Conservation (phyloP, 2,113 vertebrate species). For the Mionectes macconnelli region DNA sequence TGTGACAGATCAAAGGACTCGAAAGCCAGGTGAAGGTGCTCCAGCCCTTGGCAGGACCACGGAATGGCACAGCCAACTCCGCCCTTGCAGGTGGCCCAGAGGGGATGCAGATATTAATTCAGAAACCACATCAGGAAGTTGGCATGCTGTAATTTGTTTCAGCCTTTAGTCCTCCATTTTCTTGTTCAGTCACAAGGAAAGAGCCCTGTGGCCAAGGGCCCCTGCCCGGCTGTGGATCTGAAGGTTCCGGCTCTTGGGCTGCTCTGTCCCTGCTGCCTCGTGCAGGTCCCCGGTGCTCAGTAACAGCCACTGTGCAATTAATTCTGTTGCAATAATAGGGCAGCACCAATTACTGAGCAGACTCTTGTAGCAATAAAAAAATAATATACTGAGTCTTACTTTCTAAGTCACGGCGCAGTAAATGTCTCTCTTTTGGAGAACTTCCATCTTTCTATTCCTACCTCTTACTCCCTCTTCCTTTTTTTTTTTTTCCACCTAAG, state of each 20-base stretch:
- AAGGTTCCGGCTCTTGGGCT: background rate
- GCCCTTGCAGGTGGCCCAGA: background rate
- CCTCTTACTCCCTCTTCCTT: background rate
- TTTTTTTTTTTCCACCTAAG: background rate
- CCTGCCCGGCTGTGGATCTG: background rate
- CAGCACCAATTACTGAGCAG: slow-evolving; percentile 53
- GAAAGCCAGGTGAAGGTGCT: background rate
- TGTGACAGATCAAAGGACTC: background rate
- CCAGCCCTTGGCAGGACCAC: background rate
- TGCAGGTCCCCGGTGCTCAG: background rate
- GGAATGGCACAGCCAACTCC: background rate
- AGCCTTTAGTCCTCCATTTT: background rate
- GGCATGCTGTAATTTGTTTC: background rate
- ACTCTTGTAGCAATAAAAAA: slow-evolving; percentile 39
- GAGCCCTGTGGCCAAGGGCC: background rate
- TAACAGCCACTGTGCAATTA: background rate
- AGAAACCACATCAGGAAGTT: background rate
- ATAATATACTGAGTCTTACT: slow-evolving; percentile 18
- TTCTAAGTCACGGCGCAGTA: background rate
- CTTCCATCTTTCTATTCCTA: slow-evolving; percentile 12
- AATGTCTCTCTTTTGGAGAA: slow-evolving; percentile 20
- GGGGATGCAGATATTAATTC: background rate
- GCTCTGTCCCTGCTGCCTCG: background rate
- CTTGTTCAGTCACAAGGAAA: background rate
- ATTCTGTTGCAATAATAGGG: slow-evolving; percentile 28